Percentiles rank a stretch among this genome's conserved stretches.
Conservation (phyloP, 2,113 vertebrate genomes). For the Paraplagusia blochii region DNA sequence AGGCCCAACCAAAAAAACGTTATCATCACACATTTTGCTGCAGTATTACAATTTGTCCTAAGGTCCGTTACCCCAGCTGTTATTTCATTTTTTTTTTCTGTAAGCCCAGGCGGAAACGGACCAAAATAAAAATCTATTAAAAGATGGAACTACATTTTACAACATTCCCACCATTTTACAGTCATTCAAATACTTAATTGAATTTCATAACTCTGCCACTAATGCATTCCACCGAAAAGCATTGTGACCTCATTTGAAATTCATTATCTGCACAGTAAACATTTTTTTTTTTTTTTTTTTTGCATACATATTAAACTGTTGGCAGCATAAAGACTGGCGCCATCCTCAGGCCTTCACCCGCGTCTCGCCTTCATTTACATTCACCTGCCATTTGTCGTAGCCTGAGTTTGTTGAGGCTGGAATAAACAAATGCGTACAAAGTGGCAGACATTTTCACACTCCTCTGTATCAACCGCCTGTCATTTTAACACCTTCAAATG, state of each 20-base stretch:
- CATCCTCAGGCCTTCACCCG: slow-evolving; percentile 50
- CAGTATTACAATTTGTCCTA: no score
- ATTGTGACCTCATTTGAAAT: slow-evolving; percentile 60
- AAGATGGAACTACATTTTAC: slow-evolving; percentile 19
- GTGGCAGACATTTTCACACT: slow-evolving; percentile 38
- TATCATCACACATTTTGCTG: no score
- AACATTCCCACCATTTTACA: slow-evolving; percentile 5
- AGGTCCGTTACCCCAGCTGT: no score
- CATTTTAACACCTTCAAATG: slow-evolving; percentile 62
- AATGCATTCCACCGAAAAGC: slow-evolving; percentile 50
- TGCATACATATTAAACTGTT: slow-evolving; percentile 70
- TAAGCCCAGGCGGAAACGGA: no score
- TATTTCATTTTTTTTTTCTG: no score
- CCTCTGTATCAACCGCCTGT: slow-evolving; percentile 57
- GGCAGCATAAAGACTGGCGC: slow-evolving; percentile 30
- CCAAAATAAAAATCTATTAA: slow-evolving; percentile 12
- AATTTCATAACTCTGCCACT: slow-evolving; percentile 48
- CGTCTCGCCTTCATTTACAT: slow-evolving; percentile 65
- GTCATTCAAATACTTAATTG: slow-evolving; percentile 53
- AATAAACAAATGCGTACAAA: slow-evolving; percentile 37
- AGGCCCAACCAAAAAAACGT: no score
- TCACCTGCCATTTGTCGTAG: slow-evolving; percentile 63
- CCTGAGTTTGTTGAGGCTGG: slow-evolving; percentile 50
- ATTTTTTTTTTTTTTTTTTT: slow-evolving; percentile 54
- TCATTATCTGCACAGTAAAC: slow-evolving; percentile 64